Evolutionary conservation across 2,113 vertebrate genomes (phyloP).

Genomic region (Apodemus sylvaticus): DNA sequence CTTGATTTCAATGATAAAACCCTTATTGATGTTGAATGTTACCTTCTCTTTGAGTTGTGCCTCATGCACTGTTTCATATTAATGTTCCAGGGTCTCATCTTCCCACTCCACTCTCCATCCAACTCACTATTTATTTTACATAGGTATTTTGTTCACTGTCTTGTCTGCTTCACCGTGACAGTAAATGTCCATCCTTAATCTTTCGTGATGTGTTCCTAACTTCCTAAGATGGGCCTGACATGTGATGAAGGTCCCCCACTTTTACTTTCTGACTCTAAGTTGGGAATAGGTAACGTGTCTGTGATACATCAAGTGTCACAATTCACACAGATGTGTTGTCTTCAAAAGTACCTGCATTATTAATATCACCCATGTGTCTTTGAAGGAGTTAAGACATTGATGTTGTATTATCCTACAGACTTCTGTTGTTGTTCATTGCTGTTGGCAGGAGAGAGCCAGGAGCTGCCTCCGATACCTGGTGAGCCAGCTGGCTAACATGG

Average conservation of each 20-base stretch:
- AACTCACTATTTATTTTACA: neutral
- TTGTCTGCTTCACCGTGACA: neutral
- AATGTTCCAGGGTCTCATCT: accelerated
- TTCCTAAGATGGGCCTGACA: neutral
- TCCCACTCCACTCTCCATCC: neutral
- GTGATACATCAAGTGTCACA: neutral
- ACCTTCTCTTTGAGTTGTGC: neutral
- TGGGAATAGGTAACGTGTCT: neutral
- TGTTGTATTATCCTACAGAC: neutral
- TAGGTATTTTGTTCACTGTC: neutral
- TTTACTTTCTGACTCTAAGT: slow-evolving; percentile 4
- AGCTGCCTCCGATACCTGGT: slow-evolving; percentile 91
- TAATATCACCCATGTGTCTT: neutral
- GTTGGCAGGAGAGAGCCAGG: slow-evolving; percentile 89
- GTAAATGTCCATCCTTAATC: neutral
- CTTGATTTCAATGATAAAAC: neutral
- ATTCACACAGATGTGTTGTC: neutral
- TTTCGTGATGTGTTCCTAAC: neutral
- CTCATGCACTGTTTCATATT: neutral
- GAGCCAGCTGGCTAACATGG: slow-evolving; percentile 92
- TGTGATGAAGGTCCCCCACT: neutral
- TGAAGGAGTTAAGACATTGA: neutral
- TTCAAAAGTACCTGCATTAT: neutral
- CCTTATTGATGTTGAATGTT: neutral
- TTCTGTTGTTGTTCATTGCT: neutral